Evolutionary conservation across 2,888 invertebrate species (phyloP).

Genomic region (Ormyrus thymus): DNA sequence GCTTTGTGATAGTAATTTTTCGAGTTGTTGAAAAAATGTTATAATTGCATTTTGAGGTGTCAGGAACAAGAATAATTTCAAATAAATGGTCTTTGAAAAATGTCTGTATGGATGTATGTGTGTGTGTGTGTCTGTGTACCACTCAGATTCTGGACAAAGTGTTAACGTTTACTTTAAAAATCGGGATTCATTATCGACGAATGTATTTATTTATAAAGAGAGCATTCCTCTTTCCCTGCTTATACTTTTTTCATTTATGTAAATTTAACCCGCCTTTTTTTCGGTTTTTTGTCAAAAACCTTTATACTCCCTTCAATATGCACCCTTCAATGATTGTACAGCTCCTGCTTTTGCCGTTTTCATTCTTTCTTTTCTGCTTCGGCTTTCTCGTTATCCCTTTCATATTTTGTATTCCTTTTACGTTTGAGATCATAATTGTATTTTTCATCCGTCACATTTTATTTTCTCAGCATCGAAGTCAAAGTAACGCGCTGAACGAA

Average conservation of each 20-base stretch:
- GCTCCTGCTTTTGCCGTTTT: background rate
- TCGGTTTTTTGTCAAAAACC: conserved; percentile 13
- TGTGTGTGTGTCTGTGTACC: too few species aligned
- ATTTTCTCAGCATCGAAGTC: too few species aligned
- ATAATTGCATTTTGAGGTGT: too few species aligned
- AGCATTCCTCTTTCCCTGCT: background rate
- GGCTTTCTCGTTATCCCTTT: background rate
- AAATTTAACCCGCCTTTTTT: background rate
- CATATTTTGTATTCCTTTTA: background rate
- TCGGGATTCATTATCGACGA: too few species aligned
- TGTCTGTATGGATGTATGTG: too few species aligned
- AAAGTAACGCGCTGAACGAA: too few species aligned
- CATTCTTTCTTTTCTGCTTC: background rate
- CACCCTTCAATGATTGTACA: background rate
- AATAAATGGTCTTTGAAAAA: too few species aligned
- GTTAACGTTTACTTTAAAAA: too few species aligned
- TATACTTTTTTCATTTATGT: background rate
- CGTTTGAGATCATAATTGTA: background rate
- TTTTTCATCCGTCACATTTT: background rate
- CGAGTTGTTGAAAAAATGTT: too few species aligned
- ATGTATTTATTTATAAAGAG: background rate
- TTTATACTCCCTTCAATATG: background rate
- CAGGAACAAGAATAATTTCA: too few species aligned
- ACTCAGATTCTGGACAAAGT: too few species aligned
- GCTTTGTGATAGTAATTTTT: too few species aligned